Percentiles rank a stretch among this genome's conserved stretches.
phyloP scores from a whole-genome alignment of 2,888 invertebrate species.

The Bedellia somnulentella region DNA sequence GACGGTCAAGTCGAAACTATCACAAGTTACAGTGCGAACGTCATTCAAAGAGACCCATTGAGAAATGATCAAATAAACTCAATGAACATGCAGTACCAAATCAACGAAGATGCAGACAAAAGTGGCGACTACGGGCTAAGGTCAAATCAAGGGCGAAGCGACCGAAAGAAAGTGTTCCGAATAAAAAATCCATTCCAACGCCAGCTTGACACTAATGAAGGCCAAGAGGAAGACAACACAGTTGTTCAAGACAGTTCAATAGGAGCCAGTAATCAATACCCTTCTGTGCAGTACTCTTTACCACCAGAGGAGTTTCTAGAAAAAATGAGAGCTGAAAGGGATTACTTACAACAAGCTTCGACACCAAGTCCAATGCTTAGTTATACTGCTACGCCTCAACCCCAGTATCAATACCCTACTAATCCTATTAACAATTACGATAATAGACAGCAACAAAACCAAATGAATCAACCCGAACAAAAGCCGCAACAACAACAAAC shows the following conservation, averaged over 20 bases:
- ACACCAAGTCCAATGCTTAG: slow-evolving; percentile 33
- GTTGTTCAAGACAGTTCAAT: slow-evolving; percentile 28
- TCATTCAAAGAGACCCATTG: slow-evolving; percentile 28
- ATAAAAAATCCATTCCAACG: slow-evolving; percentile 50
- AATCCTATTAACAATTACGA: slow-evolving; percentile 27
- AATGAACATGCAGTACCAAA: slow-evolving; percentile 30
- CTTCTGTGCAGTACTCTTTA: slow-evolving; percentile 46
- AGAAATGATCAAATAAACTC: slow-evolving; percentile 26
- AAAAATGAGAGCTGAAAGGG: slow-evolving; percentile 40
- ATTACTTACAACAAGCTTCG: slow-evolving; percentile 33
- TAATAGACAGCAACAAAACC: slow-evolving; percentile 16
- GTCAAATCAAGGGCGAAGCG: slow-evolving; percentile 23
- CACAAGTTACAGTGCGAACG: slow-evolving; percentile 29
- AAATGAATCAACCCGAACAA: slow-evolving; percentile 24
- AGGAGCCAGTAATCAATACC: slow-evolving; percentile 53
- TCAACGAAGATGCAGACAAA: slow-evolving; percentile 29
- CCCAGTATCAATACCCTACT: slow-evolving; percentile 42
- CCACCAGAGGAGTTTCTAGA: slow-evolving; percentile 52
- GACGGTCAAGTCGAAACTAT: slow-evolving; percentile 30
- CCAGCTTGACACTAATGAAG: slow-evolving; percentile 24
- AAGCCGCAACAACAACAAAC: slow-evolving; percentile 25
- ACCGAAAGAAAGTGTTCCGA: slow-evolving; percentile 31
- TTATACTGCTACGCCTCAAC: slow-evolving; percentile 45
- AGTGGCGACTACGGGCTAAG: slow-evolving; percentile 25
- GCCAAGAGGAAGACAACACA: slow-evolving; percentile 18